These are phyloP conservation scores for Athrips mouffetella DNA, from an alignment of 2,888 invertebrate species.

Conservation along the genomic window DNA sequence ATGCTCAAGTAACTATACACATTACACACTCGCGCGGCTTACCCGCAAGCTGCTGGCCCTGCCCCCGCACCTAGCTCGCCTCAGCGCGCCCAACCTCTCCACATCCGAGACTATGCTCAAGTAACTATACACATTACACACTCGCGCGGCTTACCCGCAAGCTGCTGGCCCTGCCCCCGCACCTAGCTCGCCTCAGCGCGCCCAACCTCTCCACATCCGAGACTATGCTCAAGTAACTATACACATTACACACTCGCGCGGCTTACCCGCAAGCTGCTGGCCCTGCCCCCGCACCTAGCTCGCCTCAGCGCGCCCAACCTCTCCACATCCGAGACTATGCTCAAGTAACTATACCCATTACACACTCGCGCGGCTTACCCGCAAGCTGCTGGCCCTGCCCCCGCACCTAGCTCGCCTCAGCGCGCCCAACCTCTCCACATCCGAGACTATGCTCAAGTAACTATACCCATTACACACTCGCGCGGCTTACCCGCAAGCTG, in stretches of 20 bases:
- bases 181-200: conserved; percentile 56
- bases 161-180: conserved; percentile 65
- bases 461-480: no score
- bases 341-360: no score
- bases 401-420: conserved; percentile 58
- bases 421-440: no score
- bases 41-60: conserved; percentile 78
- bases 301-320: no score
- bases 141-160: conserved; percentile 83
- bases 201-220: conserved; percentile 82
- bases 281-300: conserved; percentile 59
- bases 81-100: conserved; percentile 71
- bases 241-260: no score
- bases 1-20: conserved; percentile 81
- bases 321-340: no score
- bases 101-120: conserved; percentile 87
- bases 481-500: conserved; percentile 81
- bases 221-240: conserved; percentile 81
- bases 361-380: conserved; percentile 82
- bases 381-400: conserved; percentile 73
- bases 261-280: conserved; percentile 80
- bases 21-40: conserved; percentile 81
- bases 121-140: conserved; percentile 59
- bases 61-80: conserved; percentile 56
- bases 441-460: no score